phyloP scores from a whole-genome alignment of 2,797 vertebrate species.

The Typhlichthys subterraneus region DNA sequence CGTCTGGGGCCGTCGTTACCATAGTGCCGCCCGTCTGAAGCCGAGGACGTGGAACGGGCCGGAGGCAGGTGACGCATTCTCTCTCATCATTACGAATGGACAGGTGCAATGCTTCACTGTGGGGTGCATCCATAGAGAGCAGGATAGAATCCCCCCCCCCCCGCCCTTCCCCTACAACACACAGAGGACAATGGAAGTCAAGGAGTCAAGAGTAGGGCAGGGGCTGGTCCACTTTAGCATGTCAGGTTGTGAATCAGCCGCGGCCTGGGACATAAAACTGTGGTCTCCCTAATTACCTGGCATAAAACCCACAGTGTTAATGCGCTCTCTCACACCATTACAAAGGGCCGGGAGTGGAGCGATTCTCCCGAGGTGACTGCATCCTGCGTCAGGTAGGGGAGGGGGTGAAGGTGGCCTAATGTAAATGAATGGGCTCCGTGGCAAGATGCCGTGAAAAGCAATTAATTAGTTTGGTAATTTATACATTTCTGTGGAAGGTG shows the following conservation, averaged over 20 bases:
- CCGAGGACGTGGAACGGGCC: slow-evolving; percentile 17
- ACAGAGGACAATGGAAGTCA: slow-evolving; percentile 63
- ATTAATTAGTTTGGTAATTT: slow-evolving; percentile 72
- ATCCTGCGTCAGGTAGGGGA: slow-evolving; percentile 45
- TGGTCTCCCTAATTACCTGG: slow-evolving; percentile 68
- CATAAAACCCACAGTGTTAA: slow-evolving; percentile 72
- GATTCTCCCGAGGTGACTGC: slow-evolving; percentile 67
- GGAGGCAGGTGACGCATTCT: slow-evolving; percentile 44
- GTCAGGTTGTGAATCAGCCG: slow-evolving; percentile 63
- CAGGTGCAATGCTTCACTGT: slow-evolving; percentile 45
- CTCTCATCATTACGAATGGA: slow-evolving; percentile 49
- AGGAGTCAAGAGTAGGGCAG: slow-evolving; percentile 54
- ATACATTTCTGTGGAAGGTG: slow-evolving; percentile 61
- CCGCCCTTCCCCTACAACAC: slow-evolving; percentile 38
- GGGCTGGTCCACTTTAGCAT: slow-evolving; percentile 56
- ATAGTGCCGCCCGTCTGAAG: slow-evolving; percentile 22
- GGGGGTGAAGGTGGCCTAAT: slow-evolving; percentile 51
- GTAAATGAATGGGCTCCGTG: slow-evolving; percentile 62
- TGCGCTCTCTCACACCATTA: slow-evolving; percentile 59
- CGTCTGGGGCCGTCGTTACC: slow-evolving; percentile 23
- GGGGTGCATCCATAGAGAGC: slow-evolving; percentile 32
- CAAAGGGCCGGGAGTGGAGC: slow-evolving; percentile 54
- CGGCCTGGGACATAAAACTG: slow-evolving; percentile 63
- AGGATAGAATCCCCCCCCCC: no score
- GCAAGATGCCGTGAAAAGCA: slow-evolving; percentile 59